phyloP scores from a whole-genome alignment of 2,888 invertebrate species.

The Patella pellucida region DNA sequence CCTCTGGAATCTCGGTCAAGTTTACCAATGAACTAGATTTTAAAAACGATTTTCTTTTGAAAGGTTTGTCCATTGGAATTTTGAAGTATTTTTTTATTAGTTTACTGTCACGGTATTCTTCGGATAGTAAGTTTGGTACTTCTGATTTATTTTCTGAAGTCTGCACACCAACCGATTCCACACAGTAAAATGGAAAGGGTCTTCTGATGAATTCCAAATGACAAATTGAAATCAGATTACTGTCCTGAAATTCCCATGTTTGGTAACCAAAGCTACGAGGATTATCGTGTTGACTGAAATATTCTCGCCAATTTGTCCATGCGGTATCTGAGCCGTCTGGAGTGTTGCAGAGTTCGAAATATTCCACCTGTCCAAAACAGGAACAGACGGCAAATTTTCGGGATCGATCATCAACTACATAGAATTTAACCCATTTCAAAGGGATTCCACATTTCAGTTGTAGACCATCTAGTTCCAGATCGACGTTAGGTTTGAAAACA shows the following conservation, averaged over 20 bases:
- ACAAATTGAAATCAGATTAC: neutral
- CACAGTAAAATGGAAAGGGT: constrained; percentile 13
- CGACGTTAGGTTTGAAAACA: constrained; percentile 12
- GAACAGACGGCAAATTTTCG: constrained; percentile 19
- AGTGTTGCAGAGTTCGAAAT: constrained; percentile 20
- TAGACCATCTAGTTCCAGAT: constrained; percentile 21
- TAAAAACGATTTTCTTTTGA: too few species aligned
- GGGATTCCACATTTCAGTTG: constrained; percentile 7
- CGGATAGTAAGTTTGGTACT: too few species aligned
- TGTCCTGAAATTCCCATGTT: constrained; percentile 4
- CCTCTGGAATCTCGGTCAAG: too few species aligned
- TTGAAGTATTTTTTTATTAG: too few species aligned
- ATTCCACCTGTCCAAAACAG: constrained; percentile 13
- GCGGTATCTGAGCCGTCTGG: constrained; percentile 21
- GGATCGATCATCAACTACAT: constrained; percentile 15
- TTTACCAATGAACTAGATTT: too few species aligned
- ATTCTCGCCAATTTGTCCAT: constrained; percentile 20
- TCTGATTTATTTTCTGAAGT: neutral
- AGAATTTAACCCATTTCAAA: constrained; percentile 15
- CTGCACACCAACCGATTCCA: constrained; percentile 13
- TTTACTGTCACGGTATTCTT: too few species aligned
- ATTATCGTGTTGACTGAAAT: constrained; percentile 15
- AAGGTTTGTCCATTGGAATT: too few species aligned
- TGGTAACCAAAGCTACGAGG: constrained; percentile 5
- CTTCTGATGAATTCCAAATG: constrained; percentile 13